These are phyloP conservation scores for Holacanthella duospinosa DNA, from an alignment of 2,888 invertebrate genomes.

Conservation along the genomic window DNA sequence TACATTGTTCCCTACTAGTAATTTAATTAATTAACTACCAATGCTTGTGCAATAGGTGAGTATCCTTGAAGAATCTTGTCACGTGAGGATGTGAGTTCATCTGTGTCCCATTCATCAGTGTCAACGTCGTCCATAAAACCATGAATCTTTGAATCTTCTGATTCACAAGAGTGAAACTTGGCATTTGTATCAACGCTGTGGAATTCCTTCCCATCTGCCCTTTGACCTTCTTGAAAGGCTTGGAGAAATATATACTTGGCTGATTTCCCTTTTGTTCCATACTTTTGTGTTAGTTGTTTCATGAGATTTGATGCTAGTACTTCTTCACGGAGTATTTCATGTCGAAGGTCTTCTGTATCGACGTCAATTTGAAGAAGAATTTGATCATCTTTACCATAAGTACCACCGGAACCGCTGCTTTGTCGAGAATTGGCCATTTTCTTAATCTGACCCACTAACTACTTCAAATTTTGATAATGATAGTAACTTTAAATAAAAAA, in stretches of 20 bases:
- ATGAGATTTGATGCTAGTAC: conserved; percentile 23
- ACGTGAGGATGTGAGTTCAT: too few relatives aligned
- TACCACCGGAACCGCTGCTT: too few relatives aligned
- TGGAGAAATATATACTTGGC: conserved; percentile 21
- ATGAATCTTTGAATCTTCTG: background rate
- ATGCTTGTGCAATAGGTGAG: background rate
- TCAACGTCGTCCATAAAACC: background rate
- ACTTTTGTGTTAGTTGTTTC: conserved; percentile 21
- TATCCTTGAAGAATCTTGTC: background rate
- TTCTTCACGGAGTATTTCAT: conserved; percentile 13
- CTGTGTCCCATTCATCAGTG: background rate
- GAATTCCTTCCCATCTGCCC: background rate
- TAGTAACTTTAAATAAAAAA: too few relatives aligned
- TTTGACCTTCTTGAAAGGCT: conserved; percentile 12
- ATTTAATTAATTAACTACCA: too few relatives aligned
- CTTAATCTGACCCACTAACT: too few relatives aligned
- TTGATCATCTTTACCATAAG: background rate
- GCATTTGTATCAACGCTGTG: background rate
- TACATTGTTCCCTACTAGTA: too few relatives aligned
- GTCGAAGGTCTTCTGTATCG: background rate
- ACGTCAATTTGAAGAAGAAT: background rate
- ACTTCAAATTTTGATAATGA: too few relatives aligned
- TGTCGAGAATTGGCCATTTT: too few relatives aligned
- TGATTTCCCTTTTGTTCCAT: conserved; percentile 26
- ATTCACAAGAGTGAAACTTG: background rate